Conservation (phyloP, 1,140 invertebrate genomes). For the Ostrea denselamellosa region DNA sequence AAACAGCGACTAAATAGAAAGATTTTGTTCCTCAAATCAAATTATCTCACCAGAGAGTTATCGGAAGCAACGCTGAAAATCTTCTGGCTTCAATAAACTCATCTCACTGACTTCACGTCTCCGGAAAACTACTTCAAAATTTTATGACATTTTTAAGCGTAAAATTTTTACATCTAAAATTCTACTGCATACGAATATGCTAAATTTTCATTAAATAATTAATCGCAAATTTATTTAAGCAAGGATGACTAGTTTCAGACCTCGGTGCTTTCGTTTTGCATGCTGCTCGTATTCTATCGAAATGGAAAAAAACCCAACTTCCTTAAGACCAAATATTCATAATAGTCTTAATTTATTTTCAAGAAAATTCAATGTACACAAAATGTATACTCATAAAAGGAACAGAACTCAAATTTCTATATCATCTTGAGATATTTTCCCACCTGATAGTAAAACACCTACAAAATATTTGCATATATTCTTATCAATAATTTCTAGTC, state of each 20-base stretch:
- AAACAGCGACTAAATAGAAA: slow-evolving; percentile 35
- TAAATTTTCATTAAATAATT: neutral
- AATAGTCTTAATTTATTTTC: too few species aligned
- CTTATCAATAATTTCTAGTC: neutral
- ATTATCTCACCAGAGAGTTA: slow-evolving; percentile 2
- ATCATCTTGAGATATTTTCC: too few species aligned
- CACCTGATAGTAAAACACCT: too few species aligned
- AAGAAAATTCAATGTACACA: too few species aligned
- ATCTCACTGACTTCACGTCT: neutral
- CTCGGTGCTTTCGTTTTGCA: neutral
- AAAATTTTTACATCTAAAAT: neutral
- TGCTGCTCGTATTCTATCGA: neutral
- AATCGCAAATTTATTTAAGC: neutral
- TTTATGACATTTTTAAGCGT: neutral
- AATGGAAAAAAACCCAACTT: too few species aligned
- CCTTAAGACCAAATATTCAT: too few species aligned
- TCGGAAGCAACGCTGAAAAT: neutral
- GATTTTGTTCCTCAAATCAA: slow-evolving; percentile 33
- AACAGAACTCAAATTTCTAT: too few species aligned
- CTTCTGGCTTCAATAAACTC: neutral
- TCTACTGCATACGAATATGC: neutral
- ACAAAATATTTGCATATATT: neutral
- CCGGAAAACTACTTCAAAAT: neutral
- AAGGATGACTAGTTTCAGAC: neutral
- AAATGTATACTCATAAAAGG: too few species aligned